Evolutionary conservation across 2,113 vertebrate genomes (phyloP).

Genomic region (Labrus mixtus): DNA sequence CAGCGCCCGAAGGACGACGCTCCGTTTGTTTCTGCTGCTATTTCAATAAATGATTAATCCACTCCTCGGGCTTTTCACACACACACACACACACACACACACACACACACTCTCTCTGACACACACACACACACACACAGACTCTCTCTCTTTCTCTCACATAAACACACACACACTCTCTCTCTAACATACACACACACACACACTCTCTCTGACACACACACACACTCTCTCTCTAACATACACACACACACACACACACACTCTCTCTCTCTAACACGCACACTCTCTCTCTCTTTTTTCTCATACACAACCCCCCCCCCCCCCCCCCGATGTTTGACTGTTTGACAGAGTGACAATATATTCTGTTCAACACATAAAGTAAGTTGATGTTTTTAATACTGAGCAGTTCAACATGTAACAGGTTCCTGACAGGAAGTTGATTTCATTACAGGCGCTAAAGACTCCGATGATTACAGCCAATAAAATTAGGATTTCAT

Average conservation of each 20-base stretch:
- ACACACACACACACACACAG: conserved; percentile 39
- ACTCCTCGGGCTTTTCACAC: conserved; percentile 30
- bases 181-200: conserved; percentile 16
- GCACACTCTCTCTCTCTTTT: no score
- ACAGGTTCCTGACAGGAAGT: no score
- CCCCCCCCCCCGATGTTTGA: not conserved
- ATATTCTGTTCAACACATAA: no score
- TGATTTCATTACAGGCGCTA: not conserved
- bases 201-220: not conserved
- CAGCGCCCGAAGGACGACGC: conserved; percentile 41
- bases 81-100: conserved; percentile 24
- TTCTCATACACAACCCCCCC: not conserved
- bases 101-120: not conserved
- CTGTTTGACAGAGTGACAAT: not conserved
- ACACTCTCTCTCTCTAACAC: not conserved
- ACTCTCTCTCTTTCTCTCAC: not conserved
- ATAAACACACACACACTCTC: no score
- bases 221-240: not conserved
- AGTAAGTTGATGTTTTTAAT: no score
- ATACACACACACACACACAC: conserved; percentile 39
- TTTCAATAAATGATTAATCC: conserved; percentile 79
- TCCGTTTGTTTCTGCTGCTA: conserved; percentile 63
- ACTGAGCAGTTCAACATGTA: no score
- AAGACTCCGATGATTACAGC: not conserved
- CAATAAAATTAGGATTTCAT: no score